Evolutionary conservation across 2,113 vertebrate genomes (phyloP).

Genomic region (Equus quagga): DNA sequence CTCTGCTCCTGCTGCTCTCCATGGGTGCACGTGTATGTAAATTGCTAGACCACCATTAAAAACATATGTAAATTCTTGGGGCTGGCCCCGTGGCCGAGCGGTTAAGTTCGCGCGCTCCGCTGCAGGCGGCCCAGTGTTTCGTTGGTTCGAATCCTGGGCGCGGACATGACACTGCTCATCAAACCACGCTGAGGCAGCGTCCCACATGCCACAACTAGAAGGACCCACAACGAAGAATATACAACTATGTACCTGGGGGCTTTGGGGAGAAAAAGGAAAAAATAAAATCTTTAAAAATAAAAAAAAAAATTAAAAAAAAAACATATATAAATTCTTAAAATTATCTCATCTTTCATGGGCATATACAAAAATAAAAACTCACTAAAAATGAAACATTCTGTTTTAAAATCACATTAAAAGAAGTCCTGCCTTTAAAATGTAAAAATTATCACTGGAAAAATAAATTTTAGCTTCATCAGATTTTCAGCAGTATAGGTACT

Average conservation of each 20-base stretch:
- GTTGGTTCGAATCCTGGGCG: no score
- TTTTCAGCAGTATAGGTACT: neutral
- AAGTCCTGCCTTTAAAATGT: constrained; percentile 1
- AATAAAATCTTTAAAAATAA: no score
- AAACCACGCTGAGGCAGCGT: no score
- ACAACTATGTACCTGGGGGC: no score
- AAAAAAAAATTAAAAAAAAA: neutral
- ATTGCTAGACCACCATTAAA: neutral
- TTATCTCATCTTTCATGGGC: neutral
- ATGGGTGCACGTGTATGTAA: neutral
- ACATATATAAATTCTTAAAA: neutral
- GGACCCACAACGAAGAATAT: no score
- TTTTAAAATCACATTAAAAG: constrained; percentile 17
- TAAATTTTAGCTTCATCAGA: neutral
- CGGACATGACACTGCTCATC: no score
- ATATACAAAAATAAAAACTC: neutral
- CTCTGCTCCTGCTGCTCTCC: no score
- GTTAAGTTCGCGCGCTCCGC: no score
- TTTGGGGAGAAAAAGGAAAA: no score
- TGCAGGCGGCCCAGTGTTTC: no score
- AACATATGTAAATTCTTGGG: neutral
- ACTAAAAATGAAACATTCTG: neutral
- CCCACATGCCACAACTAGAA: no score
- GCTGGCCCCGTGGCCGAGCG: no score
- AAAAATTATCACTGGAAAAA: neutral